Conservation (phyloP, 2,113 vertebrate genomes). For the Asarcornis scutulata region DNA sequence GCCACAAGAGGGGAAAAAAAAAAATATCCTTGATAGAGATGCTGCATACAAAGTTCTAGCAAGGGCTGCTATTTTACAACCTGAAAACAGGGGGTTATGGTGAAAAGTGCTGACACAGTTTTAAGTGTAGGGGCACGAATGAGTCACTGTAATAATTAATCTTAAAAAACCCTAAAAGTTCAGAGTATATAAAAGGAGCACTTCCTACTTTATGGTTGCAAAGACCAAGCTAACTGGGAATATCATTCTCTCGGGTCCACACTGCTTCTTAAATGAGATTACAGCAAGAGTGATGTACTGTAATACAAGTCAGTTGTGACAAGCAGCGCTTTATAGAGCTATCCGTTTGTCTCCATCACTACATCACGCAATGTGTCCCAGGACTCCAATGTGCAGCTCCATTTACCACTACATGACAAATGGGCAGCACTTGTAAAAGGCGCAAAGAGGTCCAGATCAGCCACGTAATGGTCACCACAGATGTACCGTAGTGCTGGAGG, state of each 20-base stretch:
- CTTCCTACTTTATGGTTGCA: conserved; percentile 80
- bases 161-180: conserved; percentile 76
- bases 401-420: conserved; percentile 91
- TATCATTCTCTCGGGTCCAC: conserved; percentile 73
- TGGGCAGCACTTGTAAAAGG: conserved; percentile 85
- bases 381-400: conserved; percentile 88
- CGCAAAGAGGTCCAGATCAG: conserved; percentile 76
- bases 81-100: not conserved
- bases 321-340: conserved; percentile 81
- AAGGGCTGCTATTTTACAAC: not conserved
- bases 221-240: conserved; percentile 83
- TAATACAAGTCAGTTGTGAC: conserved; percentile 70
- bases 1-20: not conserved
- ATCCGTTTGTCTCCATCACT: conserved; percentile 83
- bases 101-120: conserved; percentile 62
- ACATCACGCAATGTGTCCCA: conserved; percentile 79
- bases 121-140: not conserved
- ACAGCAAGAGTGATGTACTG: conserved; percentile 77
- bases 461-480: conserved; percentile 91
- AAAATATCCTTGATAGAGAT: not conserved
- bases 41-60: not conserved
- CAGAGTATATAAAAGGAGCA: conserved; percentile 77
- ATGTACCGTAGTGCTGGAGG: conserved; percentile 82
- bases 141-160: conserved; percentile 75
- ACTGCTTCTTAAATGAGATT: conserved; percentile 81